phyloP scores from a whole-genome alignment of 2,113 vertebrate genomes.

The Parus major region DNA sequence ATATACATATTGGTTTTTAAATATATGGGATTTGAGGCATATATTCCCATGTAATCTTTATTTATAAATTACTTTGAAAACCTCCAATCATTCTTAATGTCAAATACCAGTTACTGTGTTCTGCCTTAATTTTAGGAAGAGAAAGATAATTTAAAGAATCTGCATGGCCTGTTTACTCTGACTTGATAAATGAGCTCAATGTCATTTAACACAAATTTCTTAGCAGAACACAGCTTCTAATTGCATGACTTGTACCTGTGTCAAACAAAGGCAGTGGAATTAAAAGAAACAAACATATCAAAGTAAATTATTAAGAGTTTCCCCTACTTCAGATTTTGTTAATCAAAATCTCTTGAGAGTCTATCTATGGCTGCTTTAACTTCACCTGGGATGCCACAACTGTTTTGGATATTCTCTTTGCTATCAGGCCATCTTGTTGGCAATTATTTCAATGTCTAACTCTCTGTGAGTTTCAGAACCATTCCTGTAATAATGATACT shows the following conservation, averaged over 20 bases:
- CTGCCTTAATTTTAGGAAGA: not conserved
- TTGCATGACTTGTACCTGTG: not conserved
- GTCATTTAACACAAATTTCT: not conserved
- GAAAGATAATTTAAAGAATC: not conserved
- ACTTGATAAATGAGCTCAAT: not conserved
- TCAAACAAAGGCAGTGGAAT: not conserved
- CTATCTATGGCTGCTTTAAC: not conserved
- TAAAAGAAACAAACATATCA: conserved; percentile 7
- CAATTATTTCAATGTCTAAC: not conserved
- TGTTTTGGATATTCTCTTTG: not conserved
- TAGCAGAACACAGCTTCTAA: not conserved
- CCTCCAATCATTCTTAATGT: not conserved
- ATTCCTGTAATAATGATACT: not conserved
- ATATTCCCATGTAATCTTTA: not conserved
- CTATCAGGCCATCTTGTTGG: not conserved
- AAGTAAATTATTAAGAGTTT: not conserved
- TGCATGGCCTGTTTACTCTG: not conserved
- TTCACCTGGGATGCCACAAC: not conserved
- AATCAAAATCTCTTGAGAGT: not conserved
- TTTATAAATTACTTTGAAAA: not conserved
- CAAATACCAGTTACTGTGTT: not conserved
- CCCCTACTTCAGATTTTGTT: not conserved
- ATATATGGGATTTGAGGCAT: not conserved
- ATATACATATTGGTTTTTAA: not conserved
- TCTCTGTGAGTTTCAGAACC: not conserved